Percentiles rank a stretch among this genome's conserved stretches.
Evolutionary conservation across 2,888 invertebrate genomes (phyloP).

Genomic region (Drosophila antonietae): DNA sequence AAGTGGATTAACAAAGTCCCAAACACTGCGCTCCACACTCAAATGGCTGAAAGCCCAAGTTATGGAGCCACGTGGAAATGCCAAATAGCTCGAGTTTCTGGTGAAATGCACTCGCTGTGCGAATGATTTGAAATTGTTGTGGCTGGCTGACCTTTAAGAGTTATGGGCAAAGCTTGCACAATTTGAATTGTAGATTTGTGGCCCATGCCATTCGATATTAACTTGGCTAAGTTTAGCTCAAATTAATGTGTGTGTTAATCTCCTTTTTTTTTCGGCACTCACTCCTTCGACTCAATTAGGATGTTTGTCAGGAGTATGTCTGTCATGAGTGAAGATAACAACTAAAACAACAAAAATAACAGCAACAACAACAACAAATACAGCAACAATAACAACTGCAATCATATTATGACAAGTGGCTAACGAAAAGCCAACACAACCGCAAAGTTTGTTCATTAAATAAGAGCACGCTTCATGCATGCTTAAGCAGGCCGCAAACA

Average conservation of each 20-base stretch:
- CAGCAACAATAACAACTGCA: slow-evolving; percentile 32
- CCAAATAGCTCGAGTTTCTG: not conserved
- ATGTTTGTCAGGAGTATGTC: slow-evolving; percentile 19
- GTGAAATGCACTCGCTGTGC: not conserved
- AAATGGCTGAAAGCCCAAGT: not conserved
- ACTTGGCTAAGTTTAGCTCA: not conserved
- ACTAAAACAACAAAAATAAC: not conserved
- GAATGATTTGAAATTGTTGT: not conserved
- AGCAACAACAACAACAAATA: slow-evolving; percentile 2
- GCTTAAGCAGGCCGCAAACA: slow-evolving; percentile 59
- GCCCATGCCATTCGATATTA: not conserved
- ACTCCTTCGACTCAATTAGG: slow-evolving; percentile 7
- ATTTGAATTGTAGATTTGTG: not conserved
- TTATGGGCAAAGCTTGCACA: not conserved
- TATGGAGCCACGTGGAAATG: not conserved
- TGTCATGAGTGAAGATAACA: slow-evolving; percentile 1
- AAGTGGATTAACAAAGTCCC: not conserved
- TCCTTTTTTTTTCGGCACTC: no score
- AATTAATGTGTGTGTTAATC: slow-evolving; percentile 1
- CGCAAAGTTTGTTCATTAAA: slow-evolving; percentile 72
- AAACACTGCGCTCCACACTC: not conserved
- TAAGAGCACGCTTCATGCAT: slow-evolving; percentile 69
- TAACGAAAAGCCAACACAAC: slow-evolving; percentile 59
- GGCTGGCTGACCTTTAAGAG: not conserved
- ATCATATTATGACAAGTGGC: slow-evolving; percentile 55